phyloP scores from a whole-genome alignment of 2,888 invertebrate species.

The Tipula unca region DNA sequence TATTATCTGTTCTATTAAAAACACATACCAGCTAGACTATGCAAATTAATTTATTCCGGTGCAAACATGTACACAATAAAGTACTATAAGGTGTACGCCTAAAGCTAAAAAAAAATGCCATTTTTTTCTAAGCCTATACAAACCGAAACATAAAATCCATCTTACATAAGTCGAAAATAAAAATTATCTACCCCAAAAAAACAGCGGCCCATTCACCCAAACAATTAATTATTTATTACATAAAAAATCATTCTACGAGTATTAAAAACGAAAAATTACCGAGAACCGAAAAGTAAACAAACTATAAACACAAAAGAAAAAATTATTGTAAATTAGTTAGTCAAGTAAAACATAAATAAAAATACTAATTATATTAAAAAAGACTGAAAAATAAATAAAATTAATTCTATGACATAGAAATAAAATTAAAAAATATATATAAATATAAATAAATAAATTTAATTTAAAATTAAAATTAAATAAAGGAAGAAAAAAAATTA shows the following conservation, averaged over 20 bases:
- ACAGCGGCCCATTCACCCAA: not conserved
- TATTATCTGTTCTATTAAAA: no score
- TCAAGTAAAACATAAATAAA: not conserved
- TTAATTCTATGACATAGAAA: not conserved
- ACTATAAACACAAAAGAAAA: not conserved
- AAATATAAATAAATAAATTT: not conserved
- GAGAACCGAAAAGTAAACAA: not conserved
- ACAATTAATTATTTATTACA: not conserved
- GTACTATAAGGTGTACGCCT: no score
- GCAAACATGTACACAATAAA: no score
- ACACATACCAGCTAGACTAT: no score
- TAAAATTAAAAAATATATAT: not conserved
- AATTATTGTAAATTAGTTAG: constrained; percentile 2
- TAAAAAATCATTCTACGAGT: not conserved
- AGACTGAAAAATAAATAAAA: not conserved
- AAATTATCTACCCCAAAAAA: not conserved
- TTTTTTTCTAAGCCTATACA: no score
- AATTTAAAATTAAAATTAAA: not conserved
- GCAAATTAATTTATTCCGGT: no score
- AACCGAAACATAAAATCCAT: no score
- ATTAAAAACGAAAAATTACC: not conserved
- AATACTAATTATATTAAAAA: constrained; percentile 14
- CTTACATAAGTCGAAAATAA: not conserved
- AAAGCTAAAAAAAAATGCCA: no score
- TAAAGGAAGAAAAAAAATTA: not conserved